Conservation (phyloP, 2,797 vertebrate species). For the Pangasius larnaudii region DNA sequence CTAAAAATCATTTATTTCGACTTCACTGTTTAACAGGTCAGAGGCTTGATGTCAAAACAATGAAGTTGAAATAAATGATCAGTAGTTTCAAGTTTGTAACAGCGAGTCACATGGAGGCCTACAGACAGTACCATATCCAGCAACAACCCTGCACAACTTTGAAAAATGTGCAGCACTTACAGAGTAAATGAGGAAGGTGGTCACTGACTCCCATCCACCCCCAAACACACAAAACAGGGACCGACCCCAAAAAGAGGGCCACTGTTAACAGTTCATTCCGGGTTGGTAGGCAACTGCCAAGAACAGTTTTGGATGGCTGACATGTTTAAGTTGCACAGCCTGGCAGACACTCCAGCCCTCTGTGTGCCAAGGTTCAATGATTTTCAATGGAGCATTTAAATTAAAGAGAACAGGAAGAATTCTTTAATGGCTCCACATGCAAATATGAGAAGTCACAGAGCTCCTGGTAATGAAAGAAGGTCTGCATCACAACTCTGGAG, state of each 20-base stretch:
- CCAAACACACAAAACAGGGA: conserved; percentile 2
- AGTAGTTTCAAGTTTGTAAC: no score
- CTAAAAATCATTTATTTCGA: not conserved
- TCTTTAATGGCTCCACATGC: conserved; percentile 51
- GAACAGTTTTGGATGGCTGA: conserved; percentile 53
- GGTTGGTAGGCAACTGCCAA: conserved; percentile 49
- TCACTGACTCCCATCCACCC: not conserved
- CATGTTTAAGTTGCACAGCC: conserved; percentile 55
- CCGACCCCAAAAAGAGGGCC: conserved; percentile 52
- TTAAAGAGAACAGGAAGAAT: conserved; percentile 59
- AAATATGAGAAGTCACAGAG: conserved; percentile 55
- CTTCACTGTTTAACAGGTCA: not conserved
- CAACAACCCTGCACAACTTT: not conserved
- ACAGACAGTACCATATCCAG: not conserved
- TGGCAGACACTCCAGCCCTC: conserved; percentile 52
- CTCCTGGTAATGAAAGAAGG: conserved; percentile 40
- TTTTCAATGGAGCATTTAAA: conserved; percentile 57
- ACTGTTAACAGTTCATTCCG: conserved; percentile 48
- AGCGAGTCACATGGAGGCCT: not conserved
- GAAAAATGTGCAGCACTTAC: conserved; percentile 32
- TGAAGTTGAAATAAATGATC: not conserved
- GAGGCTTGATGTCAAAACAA: not conserved
- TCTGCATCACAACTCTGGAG: conserved; percentile 29
- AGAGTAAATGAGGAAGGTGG: conserved; percentile 23
- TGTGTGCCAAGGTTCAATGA: conserved; percentile 53